Base-by-base conservation (phyloP, 2,888 invertebrate species). In the Hofmannophila pseudospretella region DNA sequence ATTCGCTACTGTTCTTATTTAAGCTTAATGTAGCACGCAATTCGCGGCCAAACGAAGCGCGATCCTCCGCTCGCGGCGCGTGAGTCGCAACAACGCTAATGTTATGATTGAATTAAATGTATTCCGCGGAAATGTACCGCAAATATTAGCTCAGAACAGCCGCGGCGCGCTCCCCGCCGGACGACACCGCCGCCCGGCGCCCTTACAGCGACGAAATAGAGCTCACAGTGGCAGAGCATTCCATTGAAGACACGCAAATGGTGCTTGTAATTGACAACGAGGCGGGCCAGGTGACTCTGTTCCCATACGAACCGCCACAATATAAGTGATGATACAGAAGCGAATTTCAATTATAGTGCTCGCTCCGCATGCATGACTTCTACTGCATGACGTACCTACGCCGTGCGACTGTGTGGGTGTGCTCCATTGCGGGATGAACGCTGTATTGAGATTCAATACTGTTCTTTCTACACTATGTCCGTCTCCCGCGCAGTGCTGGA, bases 41-140 rank as follows among this genome's bases (percentile, higher is more conserved):
- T 8, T 9, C 27, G 26, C 11, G 7, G 27, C 12, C n/a, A 27
- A 27, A 27, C 7, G 27, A 27, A 27, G 27, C 12, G 27, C 7
- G 11, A 27, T 11, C 4, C n/a, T 27, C 4, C 27, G 27, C 11
- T 2, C 27, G n/a, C n/a, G n/a, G n/a, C n/a, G n/a, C n/a, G n/a
- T 4, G 11, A 27, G n/a, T 27, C 5, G 27, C 4, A 27, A 66
- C 67, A 68, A 70, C 72, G 67, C 65, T 58, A 63, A 70, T 71
- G 68, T 74, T 73, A 66, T 73, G 71, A 69, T 73, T 72, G 69
- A 69, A 73, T 72, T 72, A 72, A 73, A 70, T 64, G 63, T 69
- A 63, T 70, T 69, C 66, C 55, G 47, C 57, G 68, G 70, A 72
- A 73, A 71, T 66, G 64, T 68, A 67, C 66, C 66, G 57, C 70